Evolutionary conservation across 2,888 invertebrate genomes (phyloP), one percentile per base, ranked within the genome.

Genomic region (Zygothrica quintamaculata): DNA sequence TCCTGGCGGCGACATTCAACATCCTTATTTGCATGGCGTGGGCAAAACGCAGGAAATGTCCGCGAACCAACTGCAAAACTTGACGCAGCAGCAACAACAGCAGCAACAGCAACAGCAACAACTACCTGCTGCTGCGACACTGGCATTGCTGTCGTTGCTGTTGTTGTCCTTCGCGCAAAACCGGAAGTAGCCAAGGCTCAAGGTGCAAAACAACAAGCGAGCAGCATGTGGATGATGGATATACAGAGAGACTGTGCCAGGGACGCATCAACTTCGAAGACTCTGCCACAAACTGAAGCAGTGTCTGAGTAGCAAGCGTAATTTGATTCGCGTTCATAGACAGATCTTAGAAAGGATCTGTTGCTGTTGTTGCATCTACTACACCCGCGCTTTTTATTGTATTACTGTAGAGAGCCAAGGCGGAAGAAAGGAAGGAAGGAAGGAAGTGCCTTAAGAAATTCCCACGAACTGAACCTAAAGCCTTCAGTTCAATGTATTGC

Each of bases 161-260:
- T 40, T 52, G 77, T 66, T 66, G 80, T 81, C 82, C 82, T 82
- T 82, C 77, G 74, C 81, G 71, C 70, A 73, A 72, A 82, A 82
- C 82, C 85, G 82, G 82, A 82, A 84, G 82, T 81, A 72, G 77
- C 62, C 82, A 78, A 71, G 84, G 84, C 85, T 78, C 84, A 79
- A 81, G 80, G 81, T 84, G 81, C 82, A 82, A 82, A 74, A 65
- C 72, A 75, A 67, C 62, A 60, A 65, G 58, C 57, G 77, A 70
- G 58, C 57, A 81, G 73, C 80, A 80, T 80, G 79, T 79, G 84
- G 68, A 77, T 74, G 77, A 77, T 74, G 84, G 53, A 67, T 65
- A 76, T 42, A 12, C 29, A 37, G 44, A 58, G 44, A 58, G 44
- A 44, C 37, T 48, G 57, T 16, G 66, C 37, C 39, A 48, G 46